Evolutionary conservation across 2,113 vertebrate species (phyloP).

Genomic region (Agapornis roseicollis): DNA sequence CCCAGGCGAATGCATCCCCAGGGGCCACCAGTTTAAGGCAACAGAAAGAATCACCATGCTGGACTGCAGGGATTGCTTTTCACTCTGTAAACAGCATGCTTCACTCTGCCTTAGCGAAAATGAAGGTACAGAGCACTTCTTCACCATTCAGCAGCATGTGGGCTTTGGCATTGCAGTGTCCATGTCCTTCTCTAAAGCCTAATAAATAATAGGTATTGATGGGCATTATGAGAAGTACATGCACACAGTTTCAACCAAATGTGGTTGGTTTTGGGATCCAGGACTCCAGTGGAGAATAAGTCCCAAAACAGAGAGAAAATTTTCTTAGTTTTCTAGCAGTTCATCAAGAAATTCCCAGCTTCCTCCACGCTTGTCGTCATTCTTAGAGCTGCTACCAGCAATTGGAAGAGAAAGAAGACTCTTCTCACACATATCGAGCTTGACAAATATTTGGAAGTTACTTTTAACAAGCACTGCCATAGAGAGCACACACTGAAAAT

Average conservation of each 20-base stretch:
- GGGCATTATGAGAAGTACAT: neutral
- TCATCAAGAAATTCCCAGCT: neutral
- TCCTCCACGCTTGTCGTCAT: neutral
- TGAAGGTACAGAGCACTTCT: neutral
- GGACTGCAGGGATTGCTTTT: constrained; percentile 5
- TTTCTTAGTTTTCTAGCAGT: neutral
- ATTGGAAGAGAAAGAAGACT: neutral
- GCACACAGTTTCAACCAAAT: neutral
- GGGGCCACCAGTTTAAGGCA: neutral
- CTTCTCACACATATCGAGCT: neutral
- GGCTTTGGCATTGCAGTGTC: neutral
- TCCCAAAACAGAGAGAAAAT: neutral
- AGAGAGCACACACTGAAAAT: neutral
- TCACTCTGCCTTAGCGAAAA: neutral
- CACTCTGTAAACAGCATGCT: neutral
- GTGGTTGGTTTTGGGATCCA: neutral
- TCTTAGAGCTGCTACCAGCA: neutral
- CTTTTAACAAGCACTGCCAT: neutral
- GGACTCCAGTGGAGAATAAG: neutral
- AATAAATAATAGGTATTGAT: neutral
- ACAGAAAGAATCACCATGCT: neutral
- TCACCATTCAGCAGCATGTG: neutral
- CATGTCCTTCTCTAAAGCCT: neutral
- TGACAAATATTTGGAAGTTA: neutral
- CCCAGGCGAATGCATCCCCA: neutral